Base-by-base conservation (phyloP, 2,888 invertebrate genomes). In the Cetonia aurata region DNA sequence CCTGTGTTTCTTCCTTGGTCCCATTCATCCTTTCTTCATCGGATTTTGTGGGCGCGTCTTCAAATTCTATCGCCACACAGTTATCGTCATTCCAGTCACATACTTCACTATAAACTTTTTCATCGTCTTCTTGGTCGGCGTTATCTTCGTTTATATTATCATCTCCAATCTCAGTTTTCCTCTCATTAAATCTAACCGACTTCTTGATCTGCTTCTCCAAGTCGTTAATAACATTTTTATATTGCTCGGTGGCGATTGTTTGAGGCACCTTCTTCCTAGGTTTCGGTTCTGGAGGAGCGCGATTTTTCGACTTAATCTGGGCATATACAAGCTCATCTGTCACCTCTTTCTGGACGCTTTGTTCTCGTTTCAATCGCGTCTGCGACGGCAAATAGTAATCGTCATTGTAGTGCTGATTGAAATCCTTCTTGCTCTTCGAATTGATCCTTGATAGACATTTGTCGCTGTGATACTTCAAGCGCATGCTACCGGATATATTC, bases 391-490 rank as follows among this genome's bases (percentile, higher is more conserved):
- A 59, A 71, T 80, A 80, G 66, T 81, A 83, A 56, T 79, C 76
- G 13, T 74, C 75, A 12, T 48, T 53, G 13, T 50, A 66, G 44
- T 77, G 74, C 13, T 78, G 77, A 8, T 78, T 77, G n/a, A 75
- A 73, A 57, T 79, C 79, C 2, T 73, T 75, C 37, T 74, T 75
- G 48, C 53, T 77, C 71, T 79, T 82, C 6, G 82, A 79, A 71
- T 84, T 84, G 42, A 84, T 83, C 66, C 82, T 79, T 0, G 81
- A 71, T 33, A 84, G 75, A 70, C 81, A 83, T 69, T 82, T 82
- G 42, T 84, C 83, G 62, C 84, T 84, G 72, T 84, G 84, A 70
- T 83, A 84, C 65, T 83, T 83, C 59, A 81, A 67, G 48, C 81
- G 76, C 17, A 82, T 74, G 67, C 82, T 82, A 15, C 78, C 81